Base-by-base conservation (phyloP, 2,113 vertebrate genomes). In the Perognathus longimembris region DNA sequence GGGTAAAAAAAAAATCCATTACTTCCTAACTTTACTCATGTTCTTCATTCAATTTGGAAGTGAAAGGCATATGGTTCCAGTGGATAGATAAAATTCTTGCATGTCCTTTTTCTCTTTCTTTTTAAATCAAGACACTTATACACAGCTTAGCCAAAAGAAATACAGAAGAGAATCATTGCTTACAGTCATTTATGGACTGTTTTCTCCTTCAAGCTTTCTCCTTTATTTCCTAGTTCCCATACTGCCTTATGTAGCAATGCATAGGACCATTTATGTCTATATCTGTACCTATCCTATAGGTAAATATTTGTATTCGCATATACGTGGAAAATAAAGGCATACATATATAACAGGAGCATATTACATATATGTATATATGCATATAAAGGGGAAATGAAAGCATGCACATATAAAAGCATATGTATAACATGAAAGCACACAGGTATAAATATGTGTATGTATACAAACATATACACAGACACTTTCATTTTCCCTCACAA, bases 41-140 rank as follows among this genome's bases (percentile, higher is more conserved):
- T 78, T 76, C 32, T 75, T 83, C 61, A 93, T 54, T 80, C 54
- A 36, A 10, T 84, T 92, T 75, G n/a, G n/a, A 79, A 94, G 40
- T 20, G 22, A 90, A 90, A 73, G 8, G 50, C 80, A 76, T 74
- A 54, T 50, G 70, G 83, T 83, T 74, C 50, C 40, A 45, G 11
- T 36, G 12, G 28, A 40, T 6, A 64, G 50, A 89, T 57, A 38
- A 57, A 87, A 79, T 69, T 82, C 42, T 54, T 81, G n/a, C 15
- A 42, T 69, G 67, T 30, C 22, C n/a, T 26, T 45, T 73, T 64
- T 32, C n/a, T 63, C 50, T 69, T 63, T 76, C n/a, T 28, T 88
- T 89, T 92, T 77, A 63, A 89, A 8, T 75, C 57, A 93, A 87
- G 59, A 79, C 75, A 59, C 34, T 50, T 66, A 42, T 73, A 92